phyloP scores from a whole-genome alignment of 2,113 vertebrate genomes.

The Coturnix japonica region DNA sequence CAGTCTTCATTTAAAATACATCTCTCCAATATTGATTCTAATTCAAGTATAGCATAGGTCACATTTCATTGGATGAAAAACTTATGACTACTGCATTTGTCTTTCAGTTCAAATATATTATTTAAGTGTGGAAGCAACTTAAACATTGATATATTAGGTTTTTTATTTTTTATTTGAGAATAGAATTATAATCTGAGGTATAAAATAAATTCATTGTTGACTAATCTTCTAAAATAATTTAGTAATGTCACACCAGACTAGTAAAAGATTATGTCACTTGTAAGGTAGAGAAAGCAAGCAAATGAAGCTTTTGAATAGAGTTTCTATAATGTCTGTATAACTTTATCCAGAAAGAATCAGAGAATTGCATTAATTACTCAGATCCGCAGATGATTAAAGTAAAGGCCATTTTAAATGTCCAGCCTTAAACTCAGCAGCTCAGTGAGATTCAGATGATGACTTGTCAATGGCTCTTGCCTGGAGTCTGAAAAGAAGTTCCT shows the following conservation, averaged over 20 bases:
- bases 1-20: neutral
- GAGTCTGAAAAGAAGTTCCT: neutral
- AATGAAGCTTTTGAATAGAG: neutral
- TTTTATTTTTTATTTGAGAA: neutral
- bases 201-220: neutral
- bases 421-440: neutral
- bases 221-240: neutral
- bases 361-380: neutral
- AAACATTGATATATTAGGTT: neutral
- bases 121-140: neutral
- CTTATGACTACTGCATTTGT: neutral
- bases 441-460: neutral
- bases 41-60: rapidly evolving
- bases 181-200: neutral
- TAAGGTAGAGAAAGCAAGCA: neutral
- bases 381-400: neutral
- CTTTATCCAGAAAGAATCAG: neutral
- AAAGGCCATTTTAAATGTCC: neutral
- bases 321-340: neutral
- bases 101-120: neutral
- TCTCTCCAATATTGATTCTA: rapidly evolving
- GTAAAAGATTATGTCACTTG: constrained; percentile 26
- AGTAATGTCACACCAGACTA: constrained; percentile 16
- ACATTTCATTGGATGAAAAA: neutral
- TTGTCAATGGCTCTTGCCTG: rapidly evolving